Evolutionary conservation across 2,797 vertebrate genomes (phyloP).

Genomic region (Enteromius fasciolatus): DNA sequence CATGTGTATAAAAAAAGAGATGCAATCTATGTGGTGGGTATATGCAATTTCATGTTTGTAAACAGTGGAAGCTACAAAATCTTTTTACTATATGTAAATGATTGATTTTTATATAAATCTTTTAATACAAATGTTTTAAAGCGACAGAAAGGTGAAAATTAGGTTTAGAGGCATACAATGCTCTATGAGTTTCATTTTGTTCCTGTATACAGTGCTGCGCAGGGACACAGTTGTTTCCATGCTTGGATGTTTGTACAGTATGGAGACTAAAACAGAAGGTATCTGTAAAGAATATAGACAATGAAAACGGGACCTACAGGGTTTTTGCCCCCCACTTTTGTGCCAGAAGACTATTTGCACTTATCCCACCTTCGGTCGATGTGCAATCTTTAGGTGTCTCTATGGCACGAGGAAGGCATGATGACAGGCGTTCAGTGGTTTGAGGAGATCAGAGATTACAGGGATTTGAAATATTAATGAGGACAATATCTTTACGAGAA

Average conservation of each 20-base stretch:
- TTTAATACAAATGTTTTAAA: conserved; percentile 83
- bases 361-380: conserved; percentile 88
- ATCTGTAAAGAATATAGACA: conserved; percentile 99
- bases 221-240: conserved; percentile 94
- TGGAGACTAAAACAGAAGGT: conserved; percentile 88
- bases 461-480: conserved; percentile 86
- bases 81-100: conserved; percentile 86
- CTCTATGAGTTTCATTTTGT: conserved; percentile 77
- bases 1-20: conserved; percentile 76
- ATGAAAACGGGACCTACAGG: conserved; percentile 99
- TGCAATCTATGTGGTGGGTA: conserved; percentile 77
- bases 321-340: conserved; percentile 98
- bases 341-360: conserved; percentile 99
- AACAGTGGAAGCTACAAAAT: conserved; percentile 76
- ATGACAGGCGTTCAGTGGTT: conserved; percentile 84
- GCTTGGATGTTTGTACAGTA: conserved; percentile 98
- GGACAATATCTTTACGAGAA: conserved; percentile 83
- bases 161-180: conserved; percentile 72
- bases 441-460: conserved; percentile 85
- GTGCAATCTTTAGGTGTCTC: conserved; percentile 94
- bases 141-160: conserved; percentile 69
- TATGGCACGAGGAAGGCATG: conserved; percentile 87
- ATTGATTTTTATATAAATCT: conserved; percentile 87
- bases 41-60: conserved; percentile 87
- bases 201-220: conserved; percentile 81